Evolutionary conservation across 2,888 invertebrate species (phyloP), one percentile per base, ranked within the genome.

Genomic region (Leucania comma): DNA sequence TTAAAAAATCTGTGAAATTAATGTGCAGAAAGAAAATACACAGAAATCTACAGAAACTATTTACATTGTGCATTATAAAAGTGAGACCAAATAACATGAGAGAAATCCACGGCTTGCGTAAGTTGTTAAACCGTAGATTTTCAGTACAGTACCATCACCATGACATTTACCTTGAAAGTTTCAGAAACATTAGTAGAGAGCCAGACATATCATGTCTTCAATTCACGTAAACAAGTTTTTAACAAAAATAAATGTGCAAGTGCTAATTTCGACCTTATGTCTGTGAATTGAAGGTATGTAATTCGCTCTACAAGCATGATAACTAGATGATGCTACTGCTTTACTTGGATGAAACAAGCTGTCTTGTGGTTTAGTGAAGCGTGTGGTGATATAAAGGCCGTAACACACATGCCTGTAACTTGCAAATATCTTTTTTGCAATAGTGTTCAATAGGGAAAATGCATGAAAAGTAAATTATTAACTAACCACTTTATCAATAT

Each of bases 141-240:
- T 71, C 20, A 26, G 32, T 46, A 63, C 35, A 59, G 60, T 72
- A 82, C 68, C 78, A 70, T 82, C 79, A 76, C 76, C 85, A 70
- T 59, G 53, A 77, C 42, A 61, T 75, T n/a, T 73, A 81, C 75
- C 85, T 79, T 75, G 32, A 61, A 69, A 82, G 35, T 61, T 53
- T 79, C 50, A 59, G 50, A 74, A 79, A 74, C 64, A 85, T 86
- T 87, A 90, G 89, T 89, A 90, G 95, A 95, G 95, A 96, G 95
- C 95, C 96, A 96, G 96, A 96, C 95, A 94, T 93, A 92, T 90
- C 93, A 95, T 93, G 93, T 94, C 95, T 94, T 93, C 96, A 95
- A 95, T 95, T 95, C 95, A 95, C 94, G 67, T 70, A n/a, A 64
- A 35, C 20, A 66, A 9, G 68, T 75, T 62, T 60, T 75, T 81